Percentiles rank a stretch among this genome's conserved stretches.
Conservation (phyloP, 2,888 invertebrate genomes). For the Uropetala carovei region DNA sequence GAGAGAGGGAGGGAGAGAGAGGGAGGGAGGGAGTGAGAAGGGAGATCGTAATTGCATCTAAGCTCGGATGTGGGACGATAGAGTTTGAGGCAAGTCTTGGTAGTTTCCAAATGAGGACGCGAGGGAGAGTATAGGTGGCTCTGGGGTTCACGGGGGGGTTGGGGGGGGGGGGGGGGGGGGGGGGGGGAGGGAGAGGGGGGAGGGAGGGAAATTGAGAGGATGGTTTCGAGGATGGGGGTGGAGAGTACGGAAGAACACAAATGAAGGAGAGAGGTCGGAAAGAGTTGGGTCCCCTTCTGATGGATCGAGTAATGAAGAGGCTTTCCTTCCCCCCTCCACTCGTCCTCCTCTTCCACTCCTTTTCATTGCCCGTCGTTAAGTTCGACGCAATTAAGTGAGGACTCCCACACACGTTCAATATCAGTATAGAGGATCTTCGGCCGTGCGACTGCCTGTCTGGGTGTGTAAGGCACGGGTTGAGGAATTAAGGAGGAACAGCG, state of each 20-base stretch:
- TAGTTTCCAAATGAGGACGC: slow-evolving; percentile 26
- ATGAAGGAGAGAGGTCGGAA: background rate
- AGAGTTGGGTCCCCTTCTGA: background rate
- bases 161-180: background rate
- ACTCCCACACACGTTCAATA: background rate
- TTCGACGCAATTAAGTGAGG: slow-evolving; percentile 36
- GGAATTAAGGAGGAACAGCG: too few relatives aligned
- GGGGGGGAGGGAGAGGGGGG: too few relatives aligned
- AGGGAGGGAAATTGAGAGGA: background rate
- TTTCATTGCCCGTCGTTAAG: slow-evolving; percentile 47
- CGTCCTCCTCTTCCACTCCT: background rate
- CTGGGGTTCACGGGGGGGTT: background rate
- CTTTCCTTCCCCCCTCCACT: background rate
- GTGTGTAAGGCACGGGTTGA: too few relatives aligned
- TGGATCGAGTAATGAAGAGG: slow-evolving; percentile 1
- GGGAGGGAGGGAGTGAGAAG: background rate
- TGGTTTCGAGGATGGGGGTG: background rate
- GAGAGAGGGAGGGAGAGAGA: background rate
- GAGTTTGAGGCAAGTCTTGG: slow-evolving; percentile 39
- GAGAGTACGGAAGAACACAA: background rate
- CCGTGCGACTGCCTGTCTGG: too few relatives aligned
- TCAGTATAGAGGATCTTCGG: background rate
- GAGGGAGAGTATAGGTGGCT: background rate
- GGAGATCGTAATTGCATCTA: slow-evolving; percentile 29
- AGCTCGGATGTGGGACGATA: slow-evolving; percentile 24